Evolutionary conservation across 2,113 vertebrate species (phyloP), one percentile per base, ranked within the genome.

Genomic region (Silurus asotus): DNA sequence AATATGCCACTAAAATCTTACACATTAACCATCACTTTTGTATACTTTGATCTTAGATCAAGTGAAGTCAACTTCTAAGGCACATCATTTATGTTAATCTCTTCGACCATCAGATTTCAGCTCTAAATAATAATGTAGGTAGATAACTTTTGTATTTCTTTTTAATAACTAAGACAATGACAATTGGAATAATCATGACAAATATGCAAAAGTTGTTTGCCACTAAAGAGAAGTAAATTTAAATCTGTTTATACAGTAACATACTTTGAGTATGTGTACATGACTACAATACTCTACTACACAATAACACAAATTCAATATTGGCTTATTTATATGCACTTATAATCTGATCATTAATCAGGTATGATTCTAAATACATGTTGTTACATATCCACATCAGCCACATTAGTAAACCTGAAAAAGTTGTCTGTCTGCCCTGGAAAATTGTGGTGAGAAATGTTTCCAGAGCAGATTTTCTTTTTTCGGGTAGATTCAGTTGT

Each of bases 11-110:
- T 49, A 61, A 6, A 51, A 13, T 61, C 55, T 74, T 13, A 83
- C 65, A 72, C 55, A 84, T 84, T 84, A 84, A 84, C 69, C 55
- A 74, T 49, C 15, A 74, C 23, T 74, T 72, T 20, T 37, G 11
- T 74, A 75, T n/a, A 75, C 82, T 84, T 84, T 75, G 69, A 75
- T 84, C 82, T 15, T 61, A 49, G n/a, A 49, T 28, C 45, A 64
- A 25, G 58, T n/a, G 8, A 37, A 37, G 8, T 20, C 49, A 51
- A 55, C 49, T 14, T 76, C 51, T 55, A 51, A 55, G 11, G 10
- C 20, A 13, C 53, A 13, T 75, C 4, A 72, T 72, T 74, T 51
- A 23, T 55, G 10, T 9, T 15, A 1, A 15, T 5, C 74, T 53
- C 15, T 77, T 25, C 7, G n/a, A 25, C 51, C 23, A 25, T 8